Evolutionary conservation across 2,888 invertebrate genomes (phyloP), one percentile per base, ranked within the genome.

Genomic region (Gnatocerus cornutus): DNA sequence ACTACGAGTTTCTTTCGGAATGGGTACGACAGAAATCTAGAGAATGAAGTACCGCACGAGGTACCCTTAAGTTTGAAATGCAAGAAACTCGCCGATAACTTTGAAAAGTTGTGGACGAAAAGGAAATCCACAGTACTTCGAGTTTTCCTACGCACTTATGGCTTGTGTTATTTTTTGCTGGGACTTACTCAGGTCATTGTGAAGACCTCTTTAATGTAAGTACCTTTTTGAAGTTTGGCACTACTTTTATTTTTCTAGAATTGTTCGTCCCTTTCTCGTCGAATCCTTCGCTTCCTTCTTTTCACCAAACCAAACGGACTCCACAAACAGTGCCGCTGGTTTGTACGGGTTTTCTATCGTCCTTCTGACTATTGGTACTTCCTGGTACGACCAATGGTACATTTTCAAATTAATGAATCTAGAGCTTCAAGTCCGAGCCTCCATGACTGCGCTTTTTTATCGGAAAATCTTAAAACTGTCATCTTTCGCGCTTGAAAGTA

Each of bases 361-460:
- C 13, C 78, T 90, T n/a, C 89, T 93, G 10, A 92, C 92, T 0
- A 90, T 90, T 0, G n/a, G 3, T 4, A 33, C 80, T 92, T 89
- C 93, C 30, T 87, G 95, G n/a, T 78, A 77, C 63, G 65, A 70
- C 10, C 74, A 98, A 85, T 94, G 95, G 0, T 96, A 94, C 81
- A 94, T 96, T 21, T 62, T 76, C 14, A 52, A 52, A 12, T 50
- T 77, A 2, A 55, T 92, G 45, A 91, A 93, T 77, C 89, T 93
- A 84, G 95, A 95, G 56, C 92, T 95, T 91, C 90, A 92, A 84
- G 89, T 94, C 80, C 86, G 94, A 6, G 89, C 94, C 0, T 93
- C 93, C 0, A 90, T 92, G 79, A 93, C 93, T 78, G 91, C 93
- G 0, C 86, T 96, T 13, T 89, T 96, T 69, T 95, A 94, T 81